Evolutionary conservation across 1,140 invertebrate species (phyloP).

Genomic region (Bombus ignitus): DNA sequence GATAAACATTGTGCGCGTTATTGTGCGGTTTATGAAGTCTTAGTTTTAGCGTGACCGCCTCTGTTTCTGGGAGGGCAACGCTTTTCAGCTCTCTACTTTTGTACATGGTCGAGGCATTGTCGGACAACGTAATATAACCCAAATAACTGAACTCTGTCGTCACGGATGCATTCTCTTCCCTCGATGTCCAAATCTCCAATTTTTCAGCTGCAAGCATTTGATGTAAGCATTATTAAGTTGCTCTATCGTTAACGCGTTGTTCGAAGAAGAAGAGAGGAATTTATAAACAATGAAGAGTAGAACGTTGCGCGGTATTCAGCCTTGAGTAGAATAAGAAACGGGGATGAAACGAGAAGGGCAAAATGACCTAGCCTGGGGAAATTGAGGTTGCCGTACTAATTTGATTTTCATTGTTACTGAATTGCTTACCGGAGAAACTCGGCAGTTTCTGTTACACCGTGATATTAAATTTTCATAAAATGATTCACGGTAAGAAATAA

Average conservation of each 20-base stretch:
- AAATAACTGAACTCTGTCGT: slow-evolving; percentile 86
- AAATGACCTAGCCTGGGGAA: slow-evolving; percentile 43
- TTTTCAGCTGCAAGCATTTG: slow-evolving; percentile 82
- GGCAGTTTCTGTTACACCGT: neutral
- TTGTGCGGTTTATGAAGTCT: slow-evolving; percentile 91
- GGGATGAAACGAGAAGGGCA: neutral
- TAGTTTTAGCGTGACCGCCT: slow-evolving; percentile 92
- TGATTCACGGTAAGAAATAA: neutral
- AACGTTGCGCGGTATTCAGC: neutral
- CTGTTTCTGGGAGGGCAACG: slow-evolving; percentile 90
- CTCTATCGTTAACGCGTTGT: neutral
- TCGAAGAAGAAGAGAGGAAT: slow-evolving; percentile 1
- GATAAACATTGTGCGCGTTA: slow-evolving; percentile 89
- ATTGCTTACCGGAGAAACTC: slow-evolving; percentile 24
- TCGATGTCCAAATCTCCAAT: slow-evolving; percentile 84
- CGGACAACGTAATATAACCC: slow-evolving; percentile 91
- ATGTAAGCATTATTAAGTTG: neutral
- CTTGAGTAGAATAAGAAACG: slow-evolving; percentile 8
- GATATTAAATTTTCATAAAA: neutral
- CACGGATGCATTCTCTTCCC: slow-evolving; percentile 75
- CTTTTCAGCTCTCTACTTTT: slow-evolving; percentile 94
- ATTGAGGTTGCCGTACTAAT: slow-evolving; percentile 44
- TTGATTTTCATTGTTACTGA: slow-evolving; percentile 47
- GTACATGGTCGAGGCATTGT: slow-evolving; percentile 91
- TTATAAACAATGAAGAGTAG: neutral